Evolutionary conservation across 2,797 vertebrate genomes (phyloP).

Genomic region (Rhinella marina): DNA sequence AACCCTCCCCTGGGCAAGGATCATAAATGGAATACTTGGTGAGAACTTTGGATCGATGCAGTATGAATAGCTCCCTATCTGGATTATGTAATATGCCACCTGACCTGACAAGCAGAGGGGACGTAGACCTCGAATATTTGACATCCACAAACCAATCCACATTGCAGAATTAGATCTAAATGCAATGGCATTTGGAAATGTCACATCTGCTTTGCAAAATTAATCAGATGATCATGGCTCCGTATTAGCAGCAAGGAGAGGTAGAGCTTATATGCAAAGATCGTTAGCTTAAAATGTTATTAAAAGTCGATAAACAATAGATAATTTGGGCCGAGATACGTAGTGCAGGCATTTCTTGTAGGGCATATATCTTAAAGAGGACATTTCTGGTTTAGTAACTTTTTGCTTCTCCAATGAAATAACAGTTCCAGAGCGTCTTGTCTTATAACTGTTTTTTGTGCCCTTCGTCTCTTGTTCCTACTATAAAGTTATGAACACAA

Average conservation of each 20-base stretch:
- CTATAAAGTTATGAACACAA: too few species aligned
- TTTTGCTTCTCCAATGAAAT: too few species aligned
- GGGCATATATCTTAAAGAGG: not conserved
- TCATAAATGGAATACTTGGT: not conserved
- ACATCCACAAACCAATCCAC: conserved; percentile 7
- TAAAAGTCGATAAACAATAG: not conserved
- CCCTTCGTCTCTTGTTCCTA: too few species aligned
- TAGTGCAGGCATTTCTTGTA: not conserved
- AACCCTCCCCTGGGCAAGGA: not conserved
- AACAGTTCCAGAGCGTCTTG: too few species aligned
- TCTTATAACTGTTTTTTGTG: too few species aligned
- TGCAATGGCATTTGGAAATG: conserved; percentile 24
- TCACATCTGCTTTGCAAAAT: conserved; percentile 4
- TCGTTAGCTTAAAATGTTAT: not conserved
- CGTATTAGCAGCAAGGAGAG: not conserved
- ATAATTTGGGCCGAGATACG: not conserved
- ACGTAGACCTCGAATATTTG: not conserved
- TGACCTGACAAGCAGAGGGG: not conserved
- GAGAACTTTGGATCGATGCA: not conserved
- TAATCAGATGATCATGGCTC: conserved; percentile 3
- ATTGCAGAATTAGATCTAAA: not conserved
- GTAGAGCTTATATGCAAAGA: not conserved
- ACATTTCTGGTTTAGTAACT: too few species aligned
- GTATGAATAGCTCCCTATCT: not conserved
- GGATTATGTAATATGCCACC: not conserved